Conservation (phyloP, 2,888 invertebrate genomes). For the Mongoloraphidia duomilia region DNA sequence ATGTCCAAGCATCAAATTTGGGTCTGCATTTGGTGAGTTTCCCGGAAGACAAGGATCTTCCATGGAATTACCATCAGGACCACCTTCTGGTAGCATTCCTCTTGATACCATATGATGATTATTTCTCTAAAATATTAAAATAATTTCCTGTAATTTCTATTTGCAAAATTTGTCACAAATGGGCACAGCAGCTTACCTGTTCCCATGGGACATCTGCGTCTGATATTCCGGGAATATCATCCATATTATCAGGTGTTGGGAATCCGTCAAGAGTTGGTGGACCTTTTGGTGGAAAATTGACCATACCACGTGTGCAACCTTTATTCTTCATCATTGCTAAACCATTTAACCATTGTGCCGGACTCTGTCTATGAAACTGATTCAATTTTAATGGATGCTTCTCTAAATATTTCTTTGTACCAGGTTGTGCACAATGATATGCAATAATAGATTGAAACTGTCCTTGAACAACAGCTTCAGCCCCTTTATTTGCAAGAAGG, state of each 20-base stretch:
- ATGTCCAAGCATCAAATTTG: constrained; percentile 21
- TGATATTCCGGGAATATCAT: constrained; percentile 29
- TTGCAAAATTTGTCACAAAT: background rate
- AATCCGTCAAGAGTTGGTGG: constrained; percentile 27
- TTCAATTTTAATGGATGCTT: constrained; percentile 84
- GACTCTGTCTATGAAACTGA: constrained; percentile 72
- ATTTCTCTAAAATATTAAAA: background rate
- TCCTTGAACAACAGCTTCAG: constrained; percentile 79
- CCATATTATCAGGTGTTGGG: constrained; percentile 27
- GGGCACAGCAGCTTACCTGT: constrained; percentile 21
- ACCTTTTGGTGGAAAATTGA: constrained; percentile 39
- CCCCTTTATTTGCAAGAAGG: constrained; percentile 83
- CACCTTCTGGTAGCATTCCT: background rate
- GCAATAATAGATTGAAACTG: constrained; percentile 86
- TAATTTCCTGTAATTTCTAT: background rate
- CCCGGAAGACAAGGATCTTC: constrained; percentile 2
- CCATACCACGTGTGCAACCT: constrained; percentile 38
- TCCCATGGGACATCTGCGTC: constrained; percentile 36
- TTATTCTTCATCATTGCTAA: constrained; percentile 62
- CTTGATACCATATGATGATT: background rate
- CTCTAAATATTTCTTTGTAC: constrained; percentile 89
- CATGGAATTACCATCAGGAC: background rate
- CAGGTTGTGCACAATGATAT: constrained; percentile 90
- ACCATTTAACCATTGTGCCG: constrained; percentile 67
- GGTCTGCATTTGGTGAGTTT: constrained; percentile 1